A percentile compares a stretch with the other conserved stretches of the same genome.
These are phyloP conservation scores for Lagopus leucura DNA, from an alignment of 2,113 vertebrate species.

Conservation along the genomic window DNA sequence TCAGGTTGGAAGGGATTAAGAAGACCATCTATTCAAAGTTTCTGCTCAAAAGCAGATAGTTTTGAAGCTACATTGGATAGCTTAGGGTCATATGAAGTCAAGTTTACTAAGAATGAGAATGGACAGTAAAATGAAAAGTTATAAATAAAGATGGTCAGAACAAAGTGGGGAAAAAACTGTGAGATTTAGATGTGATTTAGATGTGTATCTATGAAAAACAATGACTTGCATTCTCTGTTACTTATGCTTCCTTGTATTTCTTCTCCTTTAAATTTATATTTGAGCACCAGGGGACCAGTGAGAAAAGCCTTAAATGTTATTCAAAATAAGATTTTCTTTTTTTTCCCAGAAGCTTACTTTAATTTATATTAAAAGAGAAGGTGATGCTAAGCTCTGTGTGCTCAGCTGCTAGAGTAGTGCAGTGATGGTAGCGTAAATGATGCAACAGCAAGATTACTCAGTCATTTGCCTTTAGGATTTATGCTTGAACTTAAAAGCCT, in stretches of 20 bases:
- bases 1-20: neutral
- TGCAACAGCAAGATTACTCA: conserved; percentile 7
- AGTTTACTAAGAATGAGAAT: neutral
- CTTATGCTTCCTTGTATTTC: neutral
- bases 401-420: neutral
- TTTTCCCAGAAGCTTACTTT: conserved; percentile 1
- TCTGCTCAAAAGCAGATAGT: neutral
- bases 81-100: neutral
- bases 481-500: neutral
- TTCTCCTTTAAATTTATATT: neutral
- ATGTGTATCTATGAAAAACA: neutral
- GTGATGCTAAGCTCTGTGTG: neutral
- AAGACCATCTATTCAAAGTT: neutral
- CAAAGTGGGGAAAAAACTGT: neutral
- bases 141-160: neutral
- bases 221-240: neutral
- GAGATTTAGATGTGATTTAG: neutral
- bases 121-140: neutral
- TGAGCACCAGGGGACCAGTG: neutral
- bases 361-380: conserved; percentile 17
- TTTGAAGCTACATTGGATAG: neutral
- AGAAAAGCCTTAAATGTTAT: neutral
- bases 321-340: neutral
- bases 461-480: conserved; percentile 14
- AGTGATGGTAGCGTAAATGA: neutral